Percentiles rank a stretch among this genome's conserved stretches.
phyloP scores from a whole-genome alignment of 2,888 invertebrate species.

The Muschampia plurimacula region DNA sequence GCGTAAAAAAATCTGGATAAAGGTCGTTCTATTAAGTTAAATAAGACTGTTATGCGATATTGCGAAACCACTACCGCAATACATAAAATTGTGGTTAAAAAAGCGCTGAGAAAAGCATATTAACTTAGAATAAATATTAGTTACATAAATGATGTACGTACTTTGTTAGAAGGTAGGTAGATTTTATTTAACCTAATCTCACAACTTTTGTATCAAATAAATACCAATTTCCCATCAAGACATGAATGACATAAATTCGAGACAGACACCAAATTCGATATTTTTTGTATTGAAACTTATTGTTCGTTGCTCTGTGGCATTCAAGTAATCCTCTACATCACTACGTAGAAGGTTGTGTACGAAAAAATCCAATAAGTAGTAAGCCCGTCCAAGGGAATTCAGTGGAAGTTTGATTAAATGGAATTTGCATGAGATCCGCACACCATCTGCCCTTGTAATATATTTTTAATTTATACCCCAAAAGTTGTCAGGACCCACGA shows the following conservation, averaged over 20 bases:
- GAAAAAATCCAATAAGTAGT: constrained; percentile 64
- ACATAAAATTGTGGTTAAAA: constrained; percentile 6
- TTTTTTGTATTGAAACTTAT: neutral
- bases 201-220: neutral
- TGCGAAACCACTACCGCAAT: constrained; percentile 21
- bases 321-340: neutral
- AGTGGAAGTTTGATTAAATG: constrained; percentile 73
- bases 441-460: constrained; percentile 75
- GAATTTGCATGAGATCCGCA: constrained; percentile 73
- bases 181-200: too few relatives aligned
- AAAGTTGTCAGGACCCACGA: constrained; percentile 67
- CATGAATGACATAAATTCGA: neutral
- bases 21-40: constrained; percentile 31
- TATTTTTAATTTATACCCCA: constrained; percentile 81
- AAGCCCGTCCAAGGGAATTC: constrained; percentile 49
- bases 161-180: too few relatives aligned
- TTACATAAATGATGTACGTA: too few relatives aligned
- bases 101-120: neutral
- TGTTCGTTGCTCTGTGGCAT: neutral
- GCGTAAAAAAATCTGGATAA: constrained; percentile 35
- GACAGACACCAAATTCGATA: neutral
- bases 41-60: constrained; percentile 29
- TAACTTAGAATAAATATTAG: neutral
- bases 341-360: constrained; percentile 42
- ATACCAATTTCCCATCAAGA: neutral